Evolutionary conservation across 2,888 invertebrate genomes (phyloP).

Genomic region (Sarcophaga rosellei): DNA sequence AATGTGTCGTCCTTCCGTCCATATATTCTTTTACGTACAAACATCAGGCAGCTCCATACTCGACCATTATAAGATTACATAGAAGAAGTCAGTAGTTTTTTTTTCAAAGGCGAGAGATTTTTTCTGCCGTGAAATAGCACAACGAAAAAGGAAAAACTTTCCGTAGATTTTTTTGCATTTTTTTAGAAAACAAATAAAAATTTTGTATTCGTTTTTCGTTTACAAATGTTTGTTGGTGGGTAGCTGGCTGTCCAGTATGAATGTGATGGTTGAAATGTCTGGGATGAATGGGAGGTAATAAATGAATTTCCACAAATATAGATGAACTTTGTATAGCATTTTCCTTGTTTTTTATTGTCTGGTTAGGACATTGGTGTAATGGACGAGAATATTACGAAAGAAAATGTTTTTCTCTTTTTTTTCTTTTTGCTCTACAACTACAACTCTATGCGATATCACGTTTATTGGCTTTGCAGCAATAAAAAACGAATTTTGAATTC

Average conservation of each 20-base stretch:
- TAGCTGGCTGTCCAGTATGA: background rate
- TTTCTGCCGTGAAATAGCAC: constrained; percentile 1
- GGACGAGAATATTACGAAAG: constrained; percentile 5
- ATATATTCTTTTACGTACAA: constrained; percentile 11
- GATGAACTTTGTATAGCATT: constrained; percentile 32
- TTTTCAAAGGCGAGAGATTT: constrained; percentile 47
- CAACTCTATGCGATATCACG: background rate
- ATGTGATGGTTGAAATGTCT: constrained; percentile 4
- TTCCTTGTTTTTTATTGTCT: background rate
- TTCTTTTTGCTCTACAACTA: background rate
- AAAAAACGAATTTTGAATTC: background rate
- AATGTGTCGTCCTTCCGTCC: background rate
- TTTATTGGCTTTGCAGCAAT: background rate
- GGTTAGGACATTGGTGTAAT: constrained; percentile 13
- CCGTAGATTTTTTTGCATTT: background rate
- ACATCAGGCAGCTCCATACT: constrained; percentile 33
- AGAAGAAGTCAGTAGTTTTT: constrained; percentile 54
- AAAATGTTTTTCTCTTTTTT: background rate
- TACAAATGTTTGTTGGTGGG: constrained; percentile 30
- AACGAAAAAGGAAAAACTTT: constrained; percentile 4
- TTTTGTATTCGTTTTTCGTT: constrained; percentile 15
- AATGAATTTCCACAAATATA: constrained; percentile 48
- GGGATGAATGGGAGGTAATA: constrained; percentile 38
- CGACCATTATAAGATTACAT: background rate
- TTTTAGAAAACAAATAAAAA: background rate